Conservation (phyloP, 2,888 invertebrate genomes). For the Elgonia sp. region DNA sequence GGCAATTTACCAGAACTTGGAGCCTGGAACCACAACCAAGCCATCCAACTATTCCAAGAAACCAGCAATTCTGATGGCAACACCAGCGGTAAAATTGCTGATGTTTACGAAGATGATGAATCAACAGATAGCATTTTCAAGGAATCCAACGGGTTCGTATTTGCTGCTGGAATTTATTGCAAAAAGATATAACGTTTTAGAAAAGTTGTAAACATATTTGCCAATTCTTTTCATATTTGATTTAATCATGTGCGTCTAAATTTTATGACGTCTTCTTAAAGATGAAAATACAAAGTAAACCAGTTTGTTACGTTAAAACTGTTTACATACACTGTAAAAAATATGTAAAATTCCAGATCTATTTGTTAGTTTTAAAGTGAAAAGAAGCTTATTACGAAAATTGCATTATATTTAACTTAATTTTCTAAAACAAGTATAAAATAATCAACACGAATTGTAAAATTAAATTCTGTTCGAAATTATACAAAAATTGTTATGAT, state of each 20-base stretch:
- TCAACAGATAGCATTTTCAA: conserved; percentile 80
- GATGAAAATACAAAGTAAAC: not conserved
- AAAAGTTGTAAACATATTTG: conserved; percentile 27
- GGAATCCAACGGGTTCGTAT: conserved; percentile 82
- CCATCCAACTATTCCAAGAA: conserved; percentile 84
- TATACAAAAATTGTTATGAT: too few relatives aligned
- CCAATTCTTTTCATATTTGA: not conserved
- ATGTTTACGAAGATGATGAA: conserved; percentile 79
- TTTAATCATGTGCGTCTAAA: not conserved
- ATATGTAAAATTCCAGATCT: too few relatives aligned
- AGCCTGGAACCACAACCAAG: conserved; percentile 86
- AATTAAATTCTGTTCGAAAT: too few relatives aligned
- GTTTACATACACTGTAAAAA: too few relatives aligned
- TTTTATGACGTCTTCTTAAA: not conserved
- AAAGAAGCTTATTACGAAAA: too few relatives aligned
- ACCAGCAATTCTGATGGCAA: conserved; percentile 82
- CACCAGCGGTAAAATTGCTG: conserved; percentile 79
- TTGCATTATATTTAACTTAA: too few relatives aligned
- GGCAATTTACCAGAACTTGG: conserved; percentile 86
- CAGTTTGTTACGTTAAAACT: not conserved
- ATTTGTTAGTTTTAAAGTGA: too few relatives aligned
- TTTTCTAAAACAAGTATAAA: too few relatives aligned
- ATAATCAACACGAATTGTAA: too few relatives aligned
- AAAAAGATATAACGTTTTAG: not conserved
- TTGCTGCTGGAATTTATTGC: not conserved